A percentile compares a stretch with the other conserved stretches of the same genome.
Evolutionary conservation across 2,888 invertebrate species (phyloP).

Genomic region (Helobdella robusta): DNA sequence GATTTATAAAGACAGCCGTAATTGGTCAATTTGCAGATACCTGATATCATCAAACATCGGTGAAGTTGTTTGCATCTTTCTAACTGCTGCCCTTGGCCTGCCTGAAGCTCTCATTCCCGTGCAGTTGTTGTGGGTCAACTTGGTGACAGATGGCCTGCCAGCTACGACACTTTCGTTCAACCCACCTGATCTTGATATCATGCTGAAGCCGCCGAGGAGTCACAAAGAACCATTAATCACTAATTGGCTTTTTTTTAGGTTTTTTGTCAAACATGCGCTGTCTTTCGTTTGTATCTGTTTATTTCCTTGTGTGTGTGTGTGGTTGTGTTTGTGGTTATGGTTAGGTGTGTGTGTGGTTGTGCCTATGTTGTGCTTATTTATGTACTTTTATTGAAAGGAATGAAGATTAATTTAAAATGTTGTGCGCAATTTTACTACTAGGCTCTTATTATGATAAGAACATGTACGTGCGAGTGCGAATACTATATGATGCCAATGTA

Average conservation of each 20-base stretch:
- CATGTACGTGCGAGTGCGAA: too few species aligned
- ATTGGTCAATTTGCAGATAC: too few species aligned
- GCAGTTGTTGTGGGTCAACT: constrained; percentile 98
- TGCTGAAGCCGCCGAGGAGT: constrained; percentile 94
- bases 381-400: too few species aligned
- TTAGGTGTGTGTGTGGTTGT: not conserved
- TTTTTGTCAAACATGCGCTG: too few species aligned
- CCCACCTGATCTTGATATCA: constrained; percentile 98
- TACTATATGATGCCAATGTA: too few species aligned
- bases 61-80: constrained; percentile 74
- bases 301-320: too few species aligned
- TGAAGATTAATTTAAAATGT: too few species aligned
- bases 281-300: too few species aligned
- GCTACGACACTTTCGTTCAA: constrained; percentile 99
- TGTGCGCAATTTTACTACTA: too few species aligned
- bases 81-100: constrained; percentile 97
- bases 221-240: constrained; percentile 96
- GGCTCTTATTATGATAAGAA: too few species aligned
- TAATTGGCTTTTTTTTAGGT: constrained; percentile 93
- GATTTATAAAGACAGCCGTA: too few species aligned
- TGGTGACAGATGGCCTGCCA: constrained; percentile 89
- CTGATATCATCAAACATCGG: constrained; percentile 99
- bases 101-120: constrained; percentile 99
- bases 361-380: not conserved
- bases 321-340: not conserved